Evolutionary conservation across 1,140 invertebrate genomes (phyloP).

Genomic region (Brachionus paranguensis): DNA sequence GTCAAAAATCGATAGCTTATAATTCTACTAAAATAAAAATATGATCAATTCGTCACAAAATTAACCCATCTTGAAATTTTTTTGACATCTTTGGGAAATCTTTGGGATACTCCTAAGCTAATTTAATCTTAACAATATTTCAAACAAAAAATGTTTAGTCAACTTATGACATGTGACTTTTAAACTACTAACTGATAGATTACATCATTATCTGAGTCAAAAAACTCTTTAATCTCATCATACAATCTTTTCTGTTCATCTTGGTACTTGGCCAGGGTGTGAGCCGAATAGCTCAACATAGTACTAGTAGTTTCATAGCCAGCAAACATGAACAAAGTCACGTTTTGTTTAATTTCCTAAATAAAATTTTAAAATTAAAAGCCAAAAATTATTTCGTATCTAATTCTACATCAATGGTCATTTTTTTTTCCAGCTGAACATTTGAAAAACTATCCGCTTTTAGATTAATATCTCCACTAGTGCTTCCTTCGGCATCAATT

Average conservation of each 20-base stretch:
- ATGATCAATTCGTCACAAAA: no score
- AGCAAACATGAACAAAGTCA: slow-evolving; percentile 50
- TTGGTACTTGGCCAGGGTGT: slow-evolving; percentile 55
- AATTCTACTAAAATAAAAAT: no score
- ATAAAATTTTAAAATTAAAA: neutral
- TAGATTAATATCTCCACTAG: slow-evolving; percentile 20
- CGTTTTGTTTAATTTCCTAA: slow-evolving; percentile 48
- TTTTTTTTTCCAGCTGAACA: slow-evolving; percentile 5
- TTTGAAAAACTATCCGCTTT: neutral
- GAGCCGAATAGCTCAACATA: slow-evolving; percentile 54
- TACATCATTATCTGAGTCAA: neutral
- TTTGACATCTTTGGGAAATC: no score
- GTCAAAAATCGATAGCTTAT: no score
- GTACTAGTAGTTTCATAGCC: slow-evolving; percentile 57
- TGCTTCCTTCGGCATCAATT: neutral
- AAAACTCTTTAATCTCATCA: slow-evolving; percentile 47
- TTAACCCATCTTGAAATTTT: no score
- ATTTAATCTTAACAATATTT: no score
- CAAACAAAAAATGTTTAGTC: no score
- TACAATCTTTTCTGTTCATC: slow-evolving; percentile 56
- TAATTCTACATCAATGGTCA: neutral
- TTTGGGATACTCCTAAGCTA: no score
- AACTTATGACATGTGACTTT: no score
- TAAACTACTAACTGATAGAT: neutral
- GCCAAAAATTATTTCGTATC: neutral